Conservation (phyloP, 2,797 vertebrate species). For the Chrysolophus pictus region DNA sequence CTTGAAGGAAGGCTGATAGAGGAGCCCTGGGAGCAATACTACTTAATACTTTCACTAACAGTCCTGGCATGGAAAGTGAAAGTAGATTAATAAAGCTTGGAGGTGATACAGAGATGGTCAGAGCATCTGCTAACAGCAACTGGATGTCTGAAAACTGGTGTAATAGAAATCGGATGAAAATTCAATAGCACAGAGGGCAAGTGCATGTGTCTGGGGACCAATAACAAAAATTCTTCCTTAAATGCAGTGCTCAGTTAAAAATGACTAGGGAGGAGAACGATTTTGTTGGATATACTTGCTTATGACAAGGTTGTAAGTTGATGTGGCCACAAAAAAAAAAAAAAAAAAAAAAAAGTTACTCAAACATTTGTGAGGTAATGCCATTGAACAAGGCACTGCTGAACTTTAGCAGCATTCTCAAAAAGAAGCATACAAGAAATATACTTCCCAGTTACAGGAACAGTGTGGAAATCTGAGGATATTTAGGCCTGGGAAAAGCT, state of each 20-base stretch:
- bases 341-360: background rate
- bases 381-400: background rate
- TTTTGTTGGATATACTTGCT: background rate
- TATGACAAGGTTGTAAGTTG: background rate
- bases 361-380: background rate
- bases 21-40: background rate
- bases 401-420: background rate
- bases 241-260: background rate
- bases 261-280: background rate
- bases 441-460: background rate
- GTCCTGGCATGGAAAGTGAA: background rate
- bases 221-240: background rate
- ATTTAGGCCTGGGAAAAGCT: background rate
- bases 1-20: background rate
- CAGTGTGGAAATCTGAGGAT: background rate
- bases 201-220: background rate
- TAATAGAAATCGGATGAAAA: background rate
- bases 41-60: background rate
- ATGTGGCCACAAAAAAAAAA: background rate
- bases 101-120: background rate
- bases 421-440: background rate
- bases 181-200: background rate
- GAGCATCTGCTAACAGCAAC: background rate
- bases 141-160: background rate
- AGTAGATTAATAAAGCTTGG: background rate